These are phyloP conservation scores for Protophormia terraenovae DNA, from an alignment of 2,888 invertebrate species.

Conservation along the genomic window DNA sequence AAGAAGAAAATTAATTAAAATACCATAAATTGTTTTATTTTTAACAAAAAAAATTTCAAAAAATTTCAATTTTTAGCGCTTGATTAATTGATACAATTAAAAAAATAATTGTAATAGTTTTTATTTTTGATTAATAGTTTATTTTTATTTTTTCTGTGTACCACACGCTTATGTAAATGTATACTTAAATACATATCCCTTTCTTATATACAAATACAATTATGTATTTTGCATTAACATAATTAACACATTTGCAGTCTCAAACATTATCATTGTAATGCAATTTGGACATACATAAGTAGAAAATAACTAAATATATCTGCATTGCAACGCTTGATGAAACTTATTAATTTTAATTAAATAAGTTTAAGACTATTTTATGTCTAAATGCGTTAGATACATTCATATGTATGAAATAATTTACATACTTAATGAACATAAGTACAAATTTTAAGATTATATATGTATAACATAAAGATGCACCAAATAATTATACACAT, in stretches of 20 bases:
- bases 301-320: too few relatives aligned
- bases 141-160: too few relatives aligned
- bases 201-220: slow-evolving; percentile 17
- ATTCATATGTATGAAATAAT: neutral
- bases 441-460: neutral
- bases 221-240: slow-evolving; percentile 43
- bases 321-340: too few relatives aligned
- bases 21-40: too few relatives aligned
- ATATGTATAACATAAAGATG: neutral
- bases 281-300: neutral
- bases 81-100: too few relatives aligned
- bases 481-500: neutral
- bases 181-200: neutral
- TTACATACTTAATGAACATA: neutral
- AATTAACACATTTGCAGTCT: slow-evolving; percentile 42
- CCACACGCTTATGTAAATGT: neutral
- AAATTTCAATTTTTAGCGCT: too few relatives aligned
- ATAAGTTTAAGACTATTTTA: neutral
- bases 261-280: neutral
- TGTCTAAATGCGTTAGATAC: neutral
- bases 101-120: too few relatives aligned
- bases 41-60: too few relatives aligned
- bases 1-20: too few relatives aligned
- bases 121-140: too few relatives aligned
- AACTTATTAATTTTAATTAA: slow-evolving; percentile 33